Base-by-base conservation (phyloP, 2,888 invertebrate species). In the Aquatica leii region DNA sequence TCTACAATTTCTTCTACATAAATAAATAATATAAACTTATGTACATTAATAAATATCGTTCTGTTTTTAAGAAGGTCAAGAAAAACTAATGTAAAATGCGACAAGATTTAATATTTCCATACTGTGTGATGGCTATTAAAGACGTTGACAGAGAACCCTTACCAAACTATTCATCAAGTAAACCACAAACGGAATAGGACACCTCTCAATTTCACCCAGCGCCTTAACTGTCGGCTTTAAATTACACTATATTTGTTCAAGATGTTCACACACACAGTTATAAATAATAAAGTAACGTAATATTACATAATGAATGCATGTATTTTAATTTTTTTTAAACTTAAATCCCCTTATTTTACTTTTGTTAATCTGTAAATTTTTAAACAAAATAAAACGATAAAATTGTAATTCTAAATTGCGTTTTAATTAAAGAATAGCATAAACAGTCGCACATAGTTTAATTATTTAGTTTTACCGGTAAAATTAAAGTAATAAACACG, bases 161-260 rank as follows among this genome's bases (percentile, higher is more conserved):
- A 58, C 58, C 61, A 51, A 63, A 63, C 63, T 63, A 63, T 63
- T 63, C 63, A 63, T 63, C 63, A 63, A 63, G 21, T 49, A 59
- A 58, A 59, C 63, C 63, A 54, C 63, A 63, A 63, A 63, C 63
- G 63, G 55, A 59, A 24, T 46, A 50, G 53, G 59, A 54, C 53
- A 63, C 63, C 63, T 63, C 63, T 63, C 63, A 59, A 59, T 63
- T 63, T 63, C 59, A 63, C 52, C 59, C 50, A 63, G 54, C 41
- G 53, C 63, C 54, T 50, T 43, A 59, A 59, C 58, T 49, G 53
- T 37, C 24, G 58, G 35, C 54, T 58, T 48, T 54, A 59, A 63
- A 63, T 63, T 63, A 63, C 63, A 49, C 59, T 55, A 49, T 61
- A 61, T 61, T 63, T 63, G 40, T 34, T 18, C 31, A 54, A 62